Conservation (phyloP, 2,113 vertebrate species). For the Paedocypris sp. region DNA sequence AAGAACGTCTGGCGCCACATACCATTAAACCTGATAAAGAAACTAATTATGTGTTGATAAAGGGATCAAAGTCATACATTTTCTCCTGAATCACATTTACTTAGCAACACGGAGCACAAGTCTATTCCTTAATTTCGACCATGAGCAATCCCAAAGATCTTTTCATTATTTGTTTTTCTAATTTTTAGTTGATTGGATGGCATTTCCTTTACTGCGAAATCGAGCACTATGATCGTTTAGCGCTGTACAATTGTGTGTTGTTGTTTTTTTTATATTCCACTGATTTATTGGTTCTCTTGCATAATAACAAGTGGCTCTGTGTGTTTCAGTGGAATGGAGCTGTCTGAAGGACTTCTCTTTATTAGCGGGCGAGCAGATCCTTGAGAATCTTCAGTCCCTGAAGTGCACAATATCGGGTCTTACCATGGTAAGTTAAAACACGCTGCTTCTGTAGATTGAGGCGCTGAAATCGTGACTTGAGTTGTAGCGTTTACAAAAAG, state of each 20-base stretch:
- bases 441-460: no score
- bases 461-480: no score
- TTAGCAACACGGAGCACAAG: no score
- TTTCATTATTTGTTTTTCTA: no score
- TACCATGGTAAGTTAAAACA: conserved; percentile 64
- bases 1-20: no score
- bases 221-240: neutral
- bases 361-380: conserved; percentile 70
- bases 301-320: neutral
- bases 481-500: no score
- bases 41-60: no score
- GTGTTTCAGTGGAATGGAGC: conserved; percentile 84
- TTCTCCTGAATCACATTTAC: no score
- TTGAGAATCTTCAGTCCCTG: conserved; percentile 77
- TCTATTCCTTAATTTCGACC: no score
- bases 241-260: neutral
- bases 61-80: no score
- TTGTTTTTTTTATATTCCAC: neutral
- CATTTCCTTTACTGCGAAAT: neutral
- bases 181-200: neutral
- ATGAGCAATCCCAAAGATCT: no score
- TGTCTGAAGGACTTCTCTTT: conserved; percentile 79
- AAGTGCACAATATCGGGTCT: conserved; percentile 76
- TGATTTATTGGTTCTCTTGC: neutral
- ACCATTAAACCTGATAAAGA: no score